Base-by-base conservation (phyloP, 1,140 invertebrate genomes). In the Ips typographus region DNA sequence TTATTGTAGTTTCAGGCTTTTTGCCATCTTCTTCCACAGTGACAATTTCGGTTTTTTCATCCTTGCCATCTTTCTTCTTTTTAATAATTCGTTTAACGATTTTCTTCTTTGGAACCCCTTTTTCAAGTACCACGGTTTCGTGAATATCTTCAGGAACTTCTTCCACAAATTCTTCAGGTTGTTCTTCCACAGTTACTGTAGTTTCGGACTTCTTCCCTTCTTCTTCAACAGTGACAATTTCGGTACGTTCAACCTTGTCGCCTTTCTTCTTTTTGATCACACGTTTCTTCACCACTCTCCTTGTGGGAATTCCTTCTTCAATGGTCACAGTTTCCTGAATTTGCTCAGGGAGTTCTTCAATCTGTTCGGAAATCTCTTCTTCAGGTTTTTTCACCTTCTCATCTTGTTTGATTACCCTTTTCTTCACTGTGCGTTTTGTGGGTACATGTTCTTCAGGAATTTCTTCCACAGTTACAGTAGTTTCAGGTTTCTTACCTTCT, bases 361-460 rank as follows among this genome's bases (percentile, higher is more conserved):
- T 53, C 3, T 42, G 67, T 49, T 22, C 76, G 72, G 80, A 78
- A 6, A 77, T 79, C 55, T 65, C 66, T 71, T 77, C 58, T 70
- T 71, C 74, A 8, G 79, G 78, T 74, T 77, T 55, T 40, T 77
- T 77, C 40, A 80, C 79, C 66, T 83, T 80, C 75, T 82, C 80
- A 74, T 82, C 79, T 42, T 82, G 83, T 22, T 80, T 83, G 47
- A 80, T 79, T 68, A 38, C 79, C 76, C 63, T 49, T 73, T 78
- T 81, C 58, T 76, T 77, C 5, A 74, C 70, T 4, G 72, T 47
- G 51, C 60, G 75, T 79, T 39, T 79, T 77, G 2, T 76, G 77
- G 0, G 79, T 66, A 2, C 65, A 68, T 8, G 73, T 77, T n/a
- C 72, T 74, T 81, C 79, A 4, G 78, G 79, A 41, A 59, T 3